phyloP scores from a whole-genome alignment of 2,113 vertebrate species.

The Alligator sinensis region DNA sequence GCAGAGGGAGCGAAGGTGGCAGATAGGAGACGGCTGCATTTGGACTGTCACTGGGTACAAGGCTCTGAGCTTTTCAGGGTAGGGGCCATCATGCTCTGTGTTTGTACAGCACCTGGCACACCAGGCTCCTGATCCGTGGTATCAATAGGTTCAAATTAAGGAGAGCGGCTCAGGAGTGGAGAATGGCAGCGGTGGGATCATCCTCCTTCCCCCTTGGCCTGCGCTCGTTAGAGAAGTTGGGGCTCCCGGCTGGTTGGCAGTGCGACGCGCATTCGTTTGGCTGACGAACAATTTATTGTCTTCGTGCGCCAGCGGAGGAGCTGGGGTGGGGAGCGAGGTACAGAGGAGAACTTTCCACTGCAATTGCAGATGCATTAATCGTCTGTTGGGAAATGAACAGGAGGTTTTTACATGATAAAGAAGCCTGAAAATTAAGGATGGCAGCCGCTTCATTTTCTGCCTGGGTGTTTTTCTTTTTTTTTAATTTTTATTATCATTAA shows the following conservation, averaged over 20 bases:
- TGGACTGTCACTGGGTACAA: neutral
- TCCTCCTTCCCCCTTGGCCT: neutral
- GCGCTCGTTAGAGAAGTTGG: neutral
- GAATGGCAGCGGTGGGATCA: neutral
- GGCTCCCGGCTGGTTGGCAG: neutral
- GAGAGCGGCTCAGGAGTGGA: neutral
- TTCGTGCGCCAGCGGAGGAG: neutral
- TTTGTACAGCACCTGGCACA: neutral
- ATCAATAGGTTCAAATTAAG: too few species aligned
- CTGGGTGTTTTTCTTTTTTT: constrained; percentile 39
- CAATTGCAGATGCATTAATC: neutral
- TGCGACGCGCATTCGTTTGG: neutral
- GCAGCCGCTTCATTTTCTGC: constrained; percentile 72
- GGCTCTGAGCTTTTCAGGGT: neutral
- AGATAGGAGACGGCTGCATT: neutral
- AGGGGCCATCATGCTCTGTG: neutral
- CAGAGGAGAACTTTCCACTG: neutral
- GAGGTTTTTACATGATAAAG: constrained; percentile 71
- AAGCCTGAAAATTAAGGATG: constrained; percentile 68
- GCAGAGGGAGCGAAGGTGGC: constrained; percentile 40
- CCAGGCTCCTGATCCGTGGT: too few species aligned
- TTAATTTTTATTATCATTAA: constrained; percentile 79
- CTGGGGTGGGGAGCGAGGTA: neutral
- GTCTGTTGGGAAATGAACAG: constrained; percentile 37
- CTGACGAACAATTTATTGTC: neutral